These are phyloP conservation scores for Morelia viridis DNA, from an alignment of 2,797 vertebrate species.

Conservation along the genomic window DNA sequence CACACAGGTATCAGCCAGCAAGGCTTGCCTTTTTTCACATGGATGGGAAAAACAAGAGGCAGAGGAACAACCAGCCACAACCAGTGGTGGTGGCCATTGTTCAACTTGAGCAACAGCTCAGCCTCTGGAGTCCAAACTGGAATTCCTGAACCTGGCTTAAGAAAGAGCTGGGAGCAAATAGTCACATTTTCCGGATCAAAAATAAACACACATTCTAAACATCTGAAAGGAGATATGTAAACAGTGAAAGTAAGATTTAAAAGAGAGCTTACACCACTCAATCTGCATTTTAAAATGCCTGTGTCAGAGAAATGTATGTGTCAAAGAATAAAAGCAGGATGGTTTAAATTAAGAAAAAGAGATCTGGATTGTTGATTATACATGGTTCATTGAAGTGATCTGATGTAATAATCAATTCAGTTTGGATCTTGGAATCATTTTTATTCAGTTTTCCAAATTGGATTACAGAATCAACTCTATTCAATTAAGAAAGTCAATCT, in stretches of 20 bases:
- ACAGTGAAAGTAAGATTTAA: neutral
- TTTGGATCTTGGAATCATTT: no score
- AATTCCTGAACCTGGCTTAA: neutral
- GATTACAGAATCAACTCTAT: no score
- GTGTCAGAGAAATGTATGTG: neutral
- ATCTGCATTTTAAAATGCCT: neutral
- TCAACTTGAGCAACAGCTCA: neutral
- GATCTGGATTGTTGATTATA: neutral
- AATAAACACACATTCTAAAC: neutral
- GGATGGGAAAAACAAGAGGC: neutral
- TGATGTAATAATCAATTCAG: no score
- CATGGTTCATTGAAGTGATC: no score
- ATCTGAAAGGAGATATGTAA: neutral
- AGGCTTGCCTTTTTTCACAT: neutral
- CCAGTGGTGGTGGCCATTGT: neutral
- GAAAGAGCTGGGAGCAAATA: neutral
- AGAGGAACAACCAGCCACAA: neutral
- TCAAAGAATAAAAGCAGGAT: neutral
- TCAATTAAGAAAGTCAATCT: no score
- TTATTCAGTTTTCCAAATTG: no score
- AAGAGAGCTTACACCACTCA: neutral
- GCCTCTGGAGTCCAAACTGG: neutral
- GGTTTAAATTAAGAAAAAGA: neutral
- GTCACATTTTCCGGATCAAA: neutral
- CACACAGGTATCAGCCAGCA: neutral